Percentiles rank a stretch among this genome's conserved stretches.
phyloP scores from a whole-genome alignment of 2,113 vertebrate genomes.

The Gopherus evgoodei region DNA sequence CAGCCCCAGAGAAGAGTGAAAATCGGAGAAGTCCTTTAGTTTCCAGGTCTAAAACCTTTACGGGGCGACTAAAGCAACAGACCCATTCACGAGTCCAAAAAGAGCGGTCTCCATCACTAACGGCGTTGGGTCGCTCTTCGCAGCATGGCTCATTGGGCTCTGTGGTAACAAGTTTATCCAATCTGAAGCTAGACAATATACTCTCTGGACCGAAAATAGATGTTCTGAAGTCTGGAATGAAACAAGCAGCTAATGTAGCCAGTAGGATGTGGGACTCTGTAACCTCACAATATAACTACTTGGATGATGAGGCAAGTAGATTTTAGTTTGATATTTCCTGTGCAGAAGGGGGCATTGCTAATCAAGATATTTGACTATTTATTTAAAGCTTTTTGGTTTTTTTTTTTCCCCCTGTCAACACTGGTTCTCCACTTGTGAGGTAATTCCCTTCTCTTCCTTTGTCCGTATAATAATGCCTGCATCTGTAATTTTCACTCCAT shows the following conservation, averaged over 20 bases:
- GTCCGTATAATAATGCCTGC: no score
- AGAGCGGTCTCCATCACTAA: constrained; percentile 84
- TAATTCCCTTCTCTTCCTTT: no score
- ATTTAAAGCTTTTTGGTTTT: background rate
- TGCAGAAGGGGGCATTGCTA: background rate
- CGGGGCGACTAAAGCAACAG: constrained; percentile 82
- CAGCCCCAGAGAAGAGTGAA: constrained; percentile 63
- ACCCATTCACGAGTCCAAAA: constrained; percentile 73
- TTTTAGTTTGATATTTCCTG: background rate
- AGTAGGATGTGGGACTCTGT: constrained; percentile 96
- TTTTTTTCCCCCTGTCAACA: no score
- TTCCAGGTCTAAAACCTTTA: constrained; percentile 91
- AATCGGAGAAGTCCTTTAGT: constrained; percentile 81
- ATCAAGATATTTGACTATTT: background rate
- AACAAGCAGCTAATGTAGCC: constrained; percentile 94
- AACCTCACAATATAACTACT: constrained; percentile 90
- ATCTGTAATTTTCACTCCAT: no score
- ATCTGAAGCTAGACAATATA: constrained; percentile 92
- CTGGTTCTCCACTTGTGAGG: no score
- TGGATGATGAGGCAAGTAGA: constrained; percentile 90
- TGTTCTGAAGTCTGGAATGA: constrained; percentile 94
- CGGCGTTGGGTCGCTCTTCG: constrained; percentile 87
- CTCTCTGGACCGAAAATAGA: constrained; percentile 96
- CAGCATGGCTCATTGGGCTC: constrained; percentile 91
- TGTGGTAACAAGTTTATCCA: constrained; percentile 92